Evolutionary conservation across 2,888 invertebrate species (phyloP).

Genomic region (Macroteleia sp.): DNA sequence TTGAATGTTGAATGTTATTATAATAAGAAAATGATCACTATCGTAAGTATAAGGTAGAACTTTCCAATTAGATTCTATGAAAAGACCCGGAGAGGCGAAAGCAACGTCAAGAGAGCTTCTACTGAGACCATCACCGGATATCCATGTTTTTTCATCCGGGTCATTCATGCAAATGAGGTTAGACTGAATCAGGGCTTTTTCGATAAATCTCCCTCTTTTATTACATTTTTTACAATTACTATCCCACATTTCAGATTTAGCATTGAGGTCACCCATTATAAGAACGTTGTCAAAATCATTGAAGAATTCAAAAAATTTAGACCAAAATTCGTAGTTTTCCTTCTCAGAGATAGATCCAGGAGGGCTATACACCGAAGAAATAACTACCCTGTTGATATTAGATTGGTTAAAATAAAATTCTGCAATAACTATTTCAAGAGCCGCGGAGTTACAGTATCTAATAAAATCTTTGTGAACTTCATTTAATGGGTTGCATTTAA

Average conservation of each 20-base stretch:
- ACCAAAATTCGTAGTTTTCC: neutral
- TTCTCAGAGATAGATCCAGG: neutral
- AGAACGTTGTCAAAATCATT: neutral
- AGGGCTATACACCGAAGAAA: neutral
- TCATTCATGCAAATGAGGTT: slow-evolving; percentile 30
- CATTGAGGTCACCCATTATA: slow-evolving; percentile 2
- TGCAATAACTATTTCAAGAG: neutral
- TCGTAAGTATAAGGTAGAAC: neutral
- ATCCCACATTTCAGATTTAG: slow-evolving; percentile 15
- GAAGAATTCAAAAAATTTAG: neutral
- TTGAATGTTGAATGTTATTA: neutral
- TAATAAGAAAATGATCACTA: slow-evolving; percentile 8
- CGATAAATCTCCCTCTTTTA: neutral
- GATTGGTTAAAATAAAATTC: neutral
- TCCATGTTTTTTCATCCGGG: neutral
- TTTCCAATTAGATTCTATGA: neutral
- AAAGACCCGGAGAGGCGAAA: neutral
- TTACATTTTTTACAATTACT: neutral
- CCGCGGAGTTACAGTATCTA: neutral
- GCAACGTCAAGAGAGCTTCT: slow-evolving; percentile 13
- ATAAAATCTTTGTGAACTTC: neutral
- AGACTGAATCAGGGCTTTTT: neutral
- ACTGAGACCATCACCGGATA: neutral
- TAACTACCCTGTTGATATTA: neutral
- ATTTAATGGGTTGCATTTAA: neutral